A percentile compares a stretch with the other conserved stretches of the same genome.
Conservation (phyloP, 1,140 invertebrate genomes). For the Ctenoplectra terminalis region DNA sequence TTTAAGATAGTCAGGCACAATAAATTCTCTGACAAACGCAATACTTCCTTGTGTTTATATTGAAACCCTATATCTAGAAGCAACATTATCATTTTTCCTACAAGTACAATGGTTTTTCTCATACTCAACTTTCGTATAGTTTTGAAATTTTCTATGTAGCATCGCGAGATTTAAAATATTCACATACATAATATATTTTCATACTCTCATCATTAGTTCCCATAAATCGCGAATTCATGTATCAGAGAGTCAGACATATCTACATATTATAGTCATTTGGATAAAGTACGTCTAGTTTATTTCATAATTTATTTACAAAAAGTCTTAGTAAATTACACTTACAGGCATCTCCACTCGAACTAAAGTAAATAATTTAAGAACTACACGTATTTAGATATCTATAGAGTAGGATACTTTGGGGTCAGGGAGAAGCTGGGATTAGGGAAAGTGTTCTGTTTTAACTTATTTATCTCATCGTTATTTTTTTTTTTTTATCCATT, state of each 20-base stretch:
- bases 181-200: constrained; percentile 42
- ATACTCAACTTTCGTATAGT: constrained; percentile 38
- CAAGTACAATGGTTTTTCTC: constrained; percentile 42
- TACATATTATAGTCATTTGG: constrained; percentile 71
- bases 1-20: constrained; percentile 73
- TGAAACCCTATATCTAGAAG: constrained; percentile 47
- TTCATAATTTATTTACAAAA: constrained; percentile 83
- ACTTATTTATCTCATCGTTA: constrained; percentile 54
- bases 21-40: constrained; percentile 70
- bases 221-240: constrained; percentile 37
- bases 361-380: constrained; percentile 83
- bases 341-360: constrained; percentile 83
- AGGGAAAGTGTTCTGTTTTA: constrained; percentile 76
- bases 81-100: constrained; percentile 46
- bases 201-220: constrained; percentile 35
- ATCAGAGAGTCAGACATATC: constrained; percentile 15
- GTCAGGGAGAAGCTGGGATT: constrained; percentile 80
- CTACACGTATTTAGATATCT: constrained; percentile 83
- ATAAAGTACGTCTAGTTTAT: constrained; percentile 83
- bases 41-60: constrained; percentile 45
- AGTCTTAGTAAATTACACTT: constrained; percentile 83
- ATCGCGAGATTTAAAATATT: constrained; percentile 35
- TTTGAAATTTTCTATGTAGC: constrained; percentile 28
- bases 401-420: constrained; percentile 82
- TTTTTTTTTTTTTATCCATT: constrained; percentile 10